Base-by-base conservation (phyloP, 2,888 invertebrate genomes). In the Sericinus montela region DNA sequence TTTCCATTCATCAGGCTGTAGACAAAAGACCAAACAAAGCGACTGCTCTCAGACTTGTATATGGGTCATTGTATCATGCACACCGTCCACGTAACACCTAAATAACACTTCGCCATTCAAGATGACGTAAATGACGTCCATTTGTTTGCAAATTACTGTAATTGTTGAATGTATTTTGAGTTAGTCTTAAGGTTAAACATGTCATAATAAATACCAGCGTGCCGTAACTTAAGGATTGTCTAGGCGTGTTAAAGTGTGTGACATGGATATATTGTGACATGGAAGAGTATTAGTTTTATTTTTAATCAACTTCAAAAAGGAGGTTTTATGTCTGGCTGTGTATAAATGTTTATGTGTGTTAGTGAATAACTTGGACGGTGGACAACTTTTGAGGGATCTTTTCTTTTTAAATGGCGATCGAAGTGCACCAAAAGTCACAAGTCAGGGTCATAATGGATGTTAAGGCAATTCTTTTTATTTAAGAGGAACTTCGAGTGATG, bases 41-140 rank as follows among this genome's bases (percentile, higher is more conserved):
- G 16, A 4, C 9, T 9, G 0, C 42, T 42, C 19, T 10, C 36
- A 14, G 16, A 30, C 35, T 29, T 32, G 11, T 28, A 47, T 41
- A 41, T 41, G 36, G 36, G 41, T 47, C 36, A 47, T 35, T 41
- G 47, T 41, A 29, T 32, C 41, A 41, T 34, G 28, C 25, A 28
- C 34, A 35, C 25, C 16, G 28, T 25, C 16, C 28, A 46, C 25
- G 23, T 32, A 40, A 35, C 16, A 41, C 28, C 41, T 28, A 36
- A 47, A 40, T 35, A 35, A 14, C 3, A 19, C 40, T 35, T 16
- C 28, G 25, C 34, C 35, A 16, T 47, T 35, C 35, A 35, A 16
- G 28, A 16, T 35, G 46, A 47, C 35, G 40, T 25, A 39, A 46
- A 46, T 46, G 23, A 46, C 34, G 40, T 40, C 34, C 13, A 28